These are phyloP conservation scores for Eumerus sabulonum DNA, from an alignment of 2,888 invertebrate species.

Conservation along the genomic window DNA sequence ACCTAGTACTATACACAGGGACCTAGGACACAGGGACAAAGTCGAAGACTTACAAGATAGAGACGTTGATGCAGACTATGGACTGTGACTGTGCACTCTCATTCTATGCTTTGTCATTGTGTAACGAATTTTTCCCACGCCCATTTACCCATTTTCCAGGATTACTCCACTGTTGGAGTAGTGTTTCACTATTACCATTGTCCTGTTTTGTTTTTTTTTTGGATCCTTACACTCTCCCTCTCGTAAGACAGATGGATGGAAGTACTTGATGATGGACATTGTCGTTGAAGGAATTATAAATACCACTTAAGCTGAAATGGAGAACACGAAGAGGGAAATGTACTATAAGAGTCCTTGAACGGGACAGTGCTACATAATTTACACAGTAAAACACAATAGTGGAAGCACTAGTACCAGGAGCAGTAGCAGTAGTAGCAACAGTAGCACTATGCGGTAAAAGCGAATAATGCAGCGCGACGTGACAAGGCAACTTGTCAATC, in stretches of 20 bases:
- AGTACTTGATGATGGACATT: slow-evolving; percentile 47
- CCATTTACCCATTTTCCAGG: slow-evolving; percentile 1
- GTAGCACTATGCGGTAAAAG: slow-evolving; percentile 4
- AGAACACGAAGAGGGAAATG: slow-evolving; percentile 17
- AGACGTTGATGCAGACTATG: too few relatives aligned
- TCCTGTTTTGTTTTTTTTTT: background rate
- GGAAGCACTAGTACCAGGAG: background rate
- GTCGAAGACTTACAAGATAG: background rate
- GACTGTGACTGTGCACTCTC: too few relatives aligned
- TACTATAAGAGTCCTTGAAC: background rate
- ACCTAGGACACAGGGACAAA: background rate
- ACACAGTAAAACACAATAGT: slow-evolving; percentile 7
- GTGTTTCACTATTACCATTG: background rate
- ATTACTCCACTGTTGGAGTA: too few relatives aligned
- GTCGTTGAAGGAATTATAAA: slow-evolving; percentile 55
- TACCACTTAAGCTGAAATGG: slow-evolving; percentile 53
- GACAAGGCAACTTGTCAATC: slow-evolving; percentile 57
- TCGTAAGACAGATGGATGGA: background rate
- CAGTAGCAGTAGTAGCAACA: too few relatives aligned
- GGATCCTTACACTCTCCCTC: too few relatives aligned
- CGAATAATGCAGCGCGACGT: slow-evolving; percentile 34
- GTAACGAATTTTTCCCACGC: slow-evolving; percentile 36
- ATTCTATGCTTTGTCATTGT: slow-evolving; percentile 23
- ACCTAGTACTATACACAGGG: too few relatives aligned
- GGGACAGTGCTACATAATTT: slow-evolving; percentile 38